phyloP scores from a whole-genome alignment of 1,140 invertebrate genomes.

The Micrasema minimum region DNA sequence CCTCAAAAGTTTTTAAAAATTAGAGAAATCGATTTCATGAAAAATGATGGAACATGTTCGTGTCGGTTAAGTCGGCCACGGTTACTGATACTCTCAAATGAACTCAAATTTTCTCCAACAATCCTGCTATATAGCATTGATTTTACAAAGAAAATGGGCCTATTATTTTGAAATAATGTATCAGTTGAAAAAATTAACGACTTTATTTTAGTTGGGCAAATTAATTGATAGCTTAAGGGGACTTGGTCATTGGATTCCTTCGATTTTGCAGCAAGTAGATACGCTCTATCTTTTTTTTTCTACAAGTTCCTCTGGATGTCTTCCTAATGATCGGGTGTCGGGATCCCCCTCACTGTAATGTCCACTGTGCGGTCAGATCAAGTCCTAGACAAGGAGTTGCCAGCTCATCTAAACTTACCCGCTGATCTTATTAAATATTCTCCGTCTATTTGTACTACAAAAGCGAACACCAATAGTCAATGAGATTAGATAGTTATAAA shows the following conservation, averaged over 20 bases:
- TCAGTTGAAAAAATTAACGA: too few species aligned
- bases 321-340: constrained; percentile 88
- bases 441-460: constrained; percentile 85
- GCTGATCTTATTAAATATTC: constrained; percentile 86
- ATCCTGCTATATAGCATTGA: too few species aligned
- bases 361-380: constrained; percentile 85
- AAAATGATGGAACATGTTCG: too few species aligned
- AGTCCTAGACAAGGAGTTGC: constrained; percentile 83
- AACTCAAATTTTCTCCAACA: too few species aligned
- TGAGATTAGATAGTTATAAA: constrained; percentile 81
- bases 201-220: constrained; percentile 82
- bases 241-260: constrained; percentile 88
- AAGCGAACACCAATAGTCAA: constrained; percentile 76
- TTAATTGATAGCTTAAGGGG: constrained; percentile 79
- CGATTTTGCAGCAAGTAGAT: constrained; percentile 91
- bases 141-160: too few species aligned
- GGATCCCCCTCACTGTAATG: constrained; percentile 81
- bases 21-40: too few species aligned
- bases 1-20: too few species aligned
- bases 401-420: constrained; percentile 79
- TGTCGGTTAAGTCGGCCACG: too few species aligned
- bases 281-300: constrained; percentile 73
- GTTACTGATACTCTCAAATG: too few species aligned
- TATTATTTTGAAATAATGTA: too few species aligned
- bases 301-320: constrained; percentile 82